Conservation (phyloP, 1,140 invertebrate species). For the Danaus melanippus region DNA sequence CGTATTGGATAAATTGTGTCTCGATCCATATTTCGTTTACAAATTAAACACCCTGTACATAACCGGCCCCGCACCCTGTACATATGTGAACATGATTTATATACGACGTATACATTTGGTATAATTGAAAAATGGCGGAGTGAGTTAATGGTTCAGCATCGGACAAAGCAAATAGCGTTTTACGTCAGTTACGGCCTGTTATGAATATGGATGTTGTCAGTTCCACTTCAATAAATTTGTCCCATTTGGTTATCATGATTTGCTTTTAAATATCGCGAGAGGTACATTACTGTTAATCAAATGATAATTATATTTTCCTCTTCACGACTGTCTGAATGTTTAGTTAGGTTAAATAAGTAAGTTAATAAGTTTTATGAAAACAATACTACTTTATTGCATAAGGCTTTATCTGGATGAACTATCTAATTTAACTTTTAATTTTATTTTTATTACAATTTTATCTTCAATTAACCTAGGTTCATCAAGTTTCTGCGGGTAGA, state of each 20-base stretch:
- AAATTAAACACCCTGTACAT: conserved; percentile 56
- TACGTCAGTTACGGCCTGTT: conserved; percentile 24
- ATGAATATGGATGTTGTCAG: conserved; percentile 31
- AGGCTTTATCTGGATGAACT: conserved; percentile 1
- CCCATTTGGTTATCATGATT: conserved; percentile 21
- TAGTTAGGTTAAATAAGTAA: too few species aligned
- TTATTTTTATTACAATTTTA: neutral
- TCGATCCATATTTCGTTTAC: conserved; percentile 55
- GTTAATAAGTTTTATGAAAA: too few species aligned
- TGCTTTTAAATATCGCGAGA: neutral
- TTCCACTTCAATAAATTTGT: conserved; percentile 28
- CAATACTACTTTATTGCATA: too few species aligned
- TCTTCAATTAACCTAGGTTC: neutral
- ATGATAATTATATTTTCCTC: too few species aligned
- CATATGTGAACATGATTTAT: conserved; percentile 53
- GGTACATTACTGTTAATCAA: too few species aligned
- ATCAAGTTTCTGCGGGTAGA: neutral
- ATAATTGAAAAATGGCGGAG: conserved; percentile 67
- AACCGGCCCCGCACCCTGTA: conserved; percentile 23
- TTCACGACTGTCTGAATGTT: too few species aligned
- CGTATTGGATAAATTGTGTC: conserved; percentile 16
- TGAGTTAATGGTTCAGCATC: conserved; percentile 40
- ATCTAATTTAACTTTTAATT: conserved; percentile 4
- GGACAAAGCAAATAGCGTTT: conserved; percentile 52
- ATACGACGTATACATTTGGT: conserved; percentile 59